Base-by-base conservation (phyloP, 2,888 invertebrate species). In the Amblyjoppa proteus region DNA sequence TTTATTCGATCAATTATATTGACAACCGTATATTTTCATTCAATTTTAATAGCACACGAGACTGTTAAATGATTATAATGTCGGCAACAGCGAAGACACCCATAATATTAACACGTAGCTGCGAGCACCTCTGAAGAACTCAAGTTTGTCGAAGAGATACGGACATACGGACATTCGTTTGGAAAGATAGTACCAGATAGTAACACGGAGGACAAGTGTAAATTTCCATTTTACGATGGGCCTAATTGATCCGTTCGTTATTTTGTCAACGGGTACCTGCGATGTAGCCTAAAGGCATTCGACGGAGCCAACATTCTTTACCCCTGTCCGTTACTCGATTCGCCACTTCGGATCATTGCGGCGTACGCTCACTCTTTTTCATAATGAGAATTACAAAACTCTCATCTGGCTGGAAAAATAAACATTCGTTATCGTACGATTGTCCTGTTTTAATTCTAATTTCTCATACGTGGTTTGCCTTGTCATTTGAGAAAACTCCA, bases 201-300 rank as follows among this genome's bases (percentile, higher is more conserved):
- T 58, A 25, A 7, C 58, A 71, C 13, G n/a, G 28, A 69, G 20
- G 31, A 11, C 38, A 68, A 79, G 56, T 73, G 25, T 51, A 90
- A 86, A 89, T 92, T 91, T 90, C 89, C 89, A 89, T 91, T 90
- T 91, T 91, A 90, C 90, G 89, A 88, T 84, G 87, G 84, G 85
- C 82, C 89, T 92, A 91, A 92, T 92, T 92, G 90, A 91, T 89
- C 89, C 87, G 89, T 91, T 91, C 86, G 88, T 92, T 91, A 89
- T 90, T 89, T 91, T 81, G 85, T 85, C 80, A 85, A 81, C 74
- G 80, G 13, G 38, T 75, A 58, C 74, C 58, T 49, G 31, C 58
- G 79, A 71, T 76, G 20, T 25, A 70, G 71, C 58, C 51, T 68
- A 38, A 34, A 79, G 56, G 20, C 64, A 81, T 70, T 81, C 83